Conservation (phyloP, 1,140 invertebrate genomes). For the Tyrophagus putrescentiae region DNA sequence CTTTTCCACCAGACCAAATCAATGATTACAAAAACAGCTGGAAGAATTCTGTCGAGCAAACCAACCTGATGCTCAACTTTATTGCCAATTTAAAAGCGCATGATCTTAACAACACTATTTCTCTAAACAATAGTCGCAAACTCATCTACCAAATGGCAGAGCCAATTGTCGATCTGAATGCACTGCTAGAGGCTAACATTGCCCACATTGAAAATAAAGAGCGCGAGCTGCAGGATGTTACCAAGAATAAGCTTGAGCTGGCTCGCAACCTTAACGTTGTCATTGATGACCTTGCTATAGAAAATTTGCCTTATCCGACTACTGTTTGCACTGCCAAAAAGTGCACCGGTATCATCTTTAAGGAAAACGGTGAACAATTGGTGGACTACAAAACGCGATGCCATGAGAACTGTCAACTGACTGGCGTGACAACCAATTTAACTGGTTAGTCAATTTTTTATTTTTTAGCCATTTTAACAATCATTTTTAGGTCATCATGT, state of each 20-base stretch:
- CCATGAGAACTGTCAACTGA: too few species aligned
- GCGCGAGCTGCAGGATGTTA: not conserved
- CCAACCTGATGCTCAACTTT: not conserved
- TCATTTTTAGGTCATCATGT: not conserved
- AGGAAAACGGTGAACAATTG: not conserved
- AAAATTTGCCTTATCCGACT: not conserved
- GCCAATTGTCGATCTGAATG: not conserved
- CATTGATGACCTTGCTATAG: not conserved
- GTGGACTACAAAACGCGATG: too few species aligned
- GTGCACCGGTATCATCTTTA: not conserved
- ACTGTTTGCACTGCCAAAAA: not conserved
- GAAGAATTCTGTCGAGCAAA: not conserved
- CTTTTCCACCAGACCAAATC: not conserved
- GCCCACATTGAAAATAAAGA: not conserved
- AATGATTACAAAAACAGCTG: not conserved
- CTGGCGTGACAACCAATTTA: not conserved
- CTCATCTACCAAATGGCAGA: not conserved
- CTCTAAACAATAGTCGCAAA: not conserved
- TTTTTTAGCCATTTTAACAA: not conserved
- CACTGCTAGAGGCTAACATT: not conserved
- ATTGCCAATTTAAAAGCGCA: not conserved
- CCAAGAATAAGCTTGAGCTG: not conserved
- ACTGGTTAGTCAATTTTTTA: not conserved
- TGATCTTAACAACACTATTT: not conserved
- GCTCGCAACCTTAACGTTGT: not conserved